Evolutionary conservation across 2,888 invertebrate species (phyloP), one percentile per base, ranked within the genome.

Genomic region (Lordiphosa fenestrarum): DNA sequence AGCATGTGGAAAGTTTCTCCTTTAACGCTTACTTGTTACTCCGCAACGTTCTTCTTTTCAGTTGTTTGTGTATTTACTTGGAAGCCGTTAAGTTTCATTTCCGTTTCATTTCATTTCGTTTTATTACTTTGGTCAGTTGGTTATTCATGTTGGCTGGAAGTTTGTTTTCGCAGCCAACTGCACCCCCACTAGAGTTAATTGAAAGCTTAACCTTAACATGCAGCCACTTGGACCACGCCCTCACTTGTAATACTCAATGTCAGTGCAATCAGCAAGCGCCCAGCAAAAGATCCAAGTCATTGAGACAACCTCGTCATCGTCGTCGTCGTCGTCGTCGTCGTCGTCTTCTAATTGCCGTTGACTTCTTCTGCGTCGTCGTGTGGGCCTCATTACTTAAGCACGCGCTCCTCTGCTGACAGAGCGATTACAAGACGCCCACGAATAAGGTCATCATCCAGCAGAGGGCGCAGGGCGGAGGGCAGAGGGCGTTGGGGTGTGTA

Each of bases 51-150:
- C 7, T 30, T 47, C 35, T 33, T 47, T 36, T 19, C 47, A 67
- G 67, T 76, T 82, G 72, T 84, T 82, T 78, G 76, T 80, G 81
- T 83, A 70, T 84, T 84, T 80, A 68, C 77, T 84, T 71, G 68
- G 83, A 71, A 78, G 84, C 80, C 81, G 77, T 81, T 81, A 65
- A 77, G 81, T 80, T 80, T 85, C 80, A 80, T 83, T 80, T 85
- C 85, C 80, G 84, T 80, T 80, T 73, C 85, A 83, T 84, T 84
- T 80, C 84, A 75, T 82, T 76, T 73, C 56, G 59, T 83, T 80
- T 83, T 80, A 80, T 80, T 80, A 76, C 71, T 80, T 85, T 80
- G 84, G 80, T 85, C 80, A 80, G 66, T 80, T 84, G 63, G 59
- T 62, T 63, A 69, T 72, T 53, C 63, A 56, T 56, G 60, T 66